Evolutionary conservation across 2,888 invertebrate species (phyloP).

Genomic region (Gymnoscelis rufifasciata): DNA sequence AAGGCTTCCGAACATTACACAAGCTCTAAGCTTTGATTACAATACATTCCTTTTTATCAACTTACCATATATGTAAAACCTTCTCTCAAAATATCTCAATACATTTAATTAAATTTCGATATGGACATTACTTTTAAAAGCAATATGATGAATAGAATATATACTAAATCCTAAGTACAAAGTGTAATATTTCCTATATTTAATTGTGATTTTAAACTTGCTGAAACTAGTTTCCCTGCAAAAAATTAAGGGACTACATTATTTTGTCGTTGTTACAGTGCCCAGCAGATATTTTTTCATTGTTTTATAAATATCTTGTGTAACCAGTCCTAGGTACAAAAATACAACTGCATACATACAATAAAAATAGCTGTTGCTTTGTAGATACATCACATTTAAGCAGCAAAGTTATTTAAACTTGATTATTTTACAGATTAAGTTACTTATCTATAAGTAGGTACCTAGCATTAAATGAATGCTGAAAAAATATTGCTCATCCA

Average conservation of each 20-base stretch:
- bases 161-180: too few relatives aligned
- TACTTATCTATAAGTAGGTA: too few relatives aligned
- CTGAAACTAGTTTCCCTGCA: too few relatives aligned
- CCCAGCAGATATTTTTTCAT: too few relatives aligned
- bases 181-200: too few relatives aligned
- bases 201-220: too few relatives aligned
- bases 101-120: slow-evolving; percentile 32
- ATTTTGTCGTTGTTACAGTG: too few relatives aligned
- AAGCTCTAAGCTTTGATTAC: slow-evolving; percentile 40
- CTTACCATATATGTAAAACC: slow-evolving; percentile 45
- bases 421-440: background rate
- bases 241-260: too few relatives aligned
- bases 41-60: slow-evolving; percentile 24
- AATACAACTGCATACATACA: slow-evolving; percentile 33
- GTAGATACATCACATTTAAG: slow-evolving; percentile 37
- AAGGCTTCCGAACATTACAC: slow-evolving; percentile 48
- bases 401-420: slow-evolving; percentile 7
- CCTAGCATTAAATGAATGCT: too few relatives aligned
- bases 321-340: slow-evolving; percentile 35
- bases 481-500: too few relatives aligned
- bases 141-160: slow-evolving; percentile 7
- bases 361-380: slow-evolving; percentile 30
- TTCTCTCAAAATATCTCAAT: slow-evolving; percentile 53
- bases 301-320: slow-evolving; percentile 16
- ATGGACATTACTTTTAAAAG: slow-evolving; percentile 23